Evolutionary conservation across 1,140 invertebrate species (phyloP).

Genomic region (Drosophila simulans): DNA sequence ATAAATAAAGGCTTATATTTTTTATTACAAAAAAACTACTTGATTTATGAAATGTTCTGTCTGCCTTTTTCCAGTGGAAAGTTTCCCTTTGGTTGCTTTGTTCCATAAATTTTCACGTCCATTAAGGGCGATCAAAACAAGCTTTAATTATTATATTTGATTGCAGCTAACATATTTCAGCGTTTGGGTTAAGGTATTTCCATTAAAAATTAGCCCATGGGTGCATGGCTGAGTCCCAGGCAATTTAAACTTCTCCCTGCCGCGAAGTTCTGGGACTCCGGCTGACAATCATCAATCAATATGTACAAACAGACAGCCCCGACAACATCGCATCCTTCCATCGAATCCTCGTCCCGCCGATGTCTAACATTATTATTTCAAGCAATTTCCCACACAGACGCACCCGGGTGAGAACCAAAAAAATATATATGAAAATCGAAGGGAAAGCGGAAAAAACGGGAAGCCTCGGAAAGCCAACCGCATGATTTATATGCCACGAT

Average conservation of each 20-base stretch:
- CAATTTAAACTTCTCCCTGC: conserved; percentile 73
- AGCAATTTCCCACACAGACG: conserved; percentile 75
- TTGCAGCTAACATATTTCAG: conserved; percentile 63
- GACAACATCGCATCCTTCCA: conserved; percentile 11
- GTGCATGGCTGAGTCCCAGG: conserved; percentile 43
- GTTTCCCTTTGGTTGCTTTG: conserved; percentile 7
- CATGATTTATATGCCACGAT: conserved; percentile 70
- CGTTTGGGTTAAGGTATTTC: conserved; percentile 64
- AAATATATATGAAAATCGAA: conserved; percentile 8
- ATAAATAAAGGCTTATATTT: conserved; percentile 8
- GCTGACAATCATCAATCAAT: conserved; percentile 79
- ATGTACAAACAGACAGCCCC: conserved; percentile 55
- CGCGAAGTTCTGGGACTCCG: conserved; percentile 39
- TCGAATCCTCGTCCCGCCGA: conserved; percentile 2
- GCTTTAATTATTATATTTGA: conserved; percentile 45
- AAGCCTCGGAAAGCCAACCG: conserved; percentile 66
- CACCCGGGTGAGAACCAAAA: conserved; percentile 35
- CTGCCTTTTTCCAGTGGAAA: conserved; percentile 1
- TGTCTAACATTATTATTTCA: conserved; percentile 79
- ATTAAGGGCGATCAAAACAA: conserved; percentile 26
- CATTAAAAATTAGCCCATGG: conserved; percentile 73
- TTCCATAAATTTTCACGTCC: conserved; percentile 13
- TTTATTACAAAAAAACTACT: conserved; percentile 12
- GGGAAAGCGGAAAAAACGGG: conserved; percentile 1
- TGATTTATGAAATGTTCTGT: conserved; percentile 26